Base-by-base conservation (phyloP, 1,140 invertebrate genomes). In the Drosophila pandora region DNA sequence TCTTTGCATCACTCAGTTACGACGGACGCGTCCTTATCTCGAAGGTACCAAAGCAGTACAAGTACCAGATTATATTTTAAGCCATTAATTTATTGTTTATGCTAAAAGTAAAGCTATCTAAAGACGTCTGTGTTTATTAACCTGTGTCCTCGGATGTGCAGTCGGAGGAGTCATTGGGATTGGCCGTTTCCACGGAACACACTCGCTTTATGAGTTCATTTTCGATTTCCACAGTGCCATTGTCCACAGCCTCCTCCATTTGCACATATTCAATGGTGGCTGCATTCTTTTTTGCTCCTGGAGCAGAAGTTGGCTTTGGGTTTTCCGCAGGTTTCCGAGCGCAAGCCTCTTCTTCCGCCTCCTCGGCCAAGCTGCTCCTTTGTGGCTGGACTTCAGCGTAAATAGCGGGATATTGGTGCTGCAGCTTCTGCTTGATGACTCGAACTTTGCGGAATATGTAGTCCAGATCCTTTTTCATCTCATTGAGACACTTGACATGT, bases 1-100 rank as follows among this genome's bases (percentile, higher is more conserved):
- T 97, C 41, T 99, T 99, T 94, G 98, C 98, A 28, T 99, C 98
- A 0, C 93, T 99, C 0, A 98, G 97, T 92, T 99, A 98, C 92
- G 98, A 99, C 93, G 98, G 98, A 3, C 92, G 98, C 65, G 93
- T 99, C 32, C 95, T 99, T 39, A 95, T 99, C 53, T 98, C 98
- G 53, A 94, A 96, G 92, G 98, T 99, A 3, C 98, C 98, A 22
- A 94, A 96, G 74, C 95, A 96, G 76, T 96, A 97, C 90, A 99
- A 99, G 93, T 98, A 98, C 89, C 95, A 96, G 92, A 96, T 97
- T 91, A 93, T 97, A 69, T 92, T 96, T 64, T 96, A 94, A 63
- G 34, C 47, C 23, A 64, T 13, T 68, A 69, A 68, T 21, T 47
- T 56, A 21, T 13, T 43, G n/a, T 43, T 8, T 43, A 43, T 43